These are phyloP conservation scores for Dendrocincla fuliginosa DNA, from an alignment of 2,797 vertebrate genomes.

Conservation along the genomic window DNA sequence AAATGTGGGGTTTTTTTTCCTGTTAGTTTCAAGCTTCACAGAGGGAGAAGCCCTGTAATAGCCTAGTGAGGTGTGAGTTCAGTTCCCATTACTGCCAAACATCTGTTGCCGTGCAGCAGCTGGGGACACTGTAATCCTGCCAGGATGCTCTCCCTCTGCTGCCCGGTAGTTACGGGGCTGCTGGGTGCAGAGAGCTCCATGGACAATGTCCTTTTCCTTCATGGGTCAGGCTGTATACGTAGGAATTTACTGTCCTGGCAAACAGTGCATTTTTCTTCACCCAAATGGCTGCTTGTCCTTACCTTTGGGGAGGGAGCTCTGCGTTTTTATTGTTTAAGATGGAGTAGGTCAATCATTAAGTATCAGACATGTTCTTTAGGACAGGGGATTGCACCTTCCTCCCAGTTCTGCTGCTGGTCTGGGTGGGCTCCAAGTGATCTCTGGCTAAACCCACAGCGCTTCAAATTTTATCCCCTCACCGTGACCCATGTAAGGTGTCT, in stretches of 20 bases:
- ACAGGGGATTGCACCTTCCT: background rate
- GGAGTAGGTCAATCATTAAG: fast-evolving
- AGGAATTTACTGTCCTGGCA: background rate
- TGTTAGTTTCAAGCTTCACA: background rate
- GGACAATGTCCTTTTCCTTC: background rate
- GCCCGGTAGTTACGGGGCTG: background rate
- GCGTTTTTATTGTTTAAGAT: background rate
- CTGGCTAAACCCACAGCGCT: fast-evolving
- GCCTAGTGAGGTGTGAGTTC: background rate
- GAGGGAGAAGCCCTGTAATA: background rate
- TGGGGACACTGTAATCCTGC: fast-evolving
- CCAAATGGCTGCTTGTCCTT: background rate
- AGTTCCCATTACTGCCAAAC: fast-evolving
- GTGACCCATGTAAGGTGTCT: fast-evolving
- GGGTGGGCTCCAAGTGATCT: background rate
- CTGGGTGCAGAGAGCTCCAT: background rate
- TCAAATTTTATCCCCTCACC: background rate
- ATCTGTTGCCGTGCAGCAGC: fast-evolving
- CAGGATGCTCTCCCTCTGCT: background rate
- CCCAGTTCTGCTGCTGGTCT: background rate
- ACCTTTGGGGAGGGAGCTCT: background rate
- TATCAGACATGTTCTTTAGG: fast-evolving
- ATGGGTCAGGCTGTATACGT: fast-evolving
- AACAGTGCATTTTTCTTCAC: background rate
- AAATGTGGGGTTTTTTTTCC: background rate